Evolutionary conservation across 2,797 vertebrate genomes (phyloP).

Genomic region (Eulemur albifrons): DNA sequence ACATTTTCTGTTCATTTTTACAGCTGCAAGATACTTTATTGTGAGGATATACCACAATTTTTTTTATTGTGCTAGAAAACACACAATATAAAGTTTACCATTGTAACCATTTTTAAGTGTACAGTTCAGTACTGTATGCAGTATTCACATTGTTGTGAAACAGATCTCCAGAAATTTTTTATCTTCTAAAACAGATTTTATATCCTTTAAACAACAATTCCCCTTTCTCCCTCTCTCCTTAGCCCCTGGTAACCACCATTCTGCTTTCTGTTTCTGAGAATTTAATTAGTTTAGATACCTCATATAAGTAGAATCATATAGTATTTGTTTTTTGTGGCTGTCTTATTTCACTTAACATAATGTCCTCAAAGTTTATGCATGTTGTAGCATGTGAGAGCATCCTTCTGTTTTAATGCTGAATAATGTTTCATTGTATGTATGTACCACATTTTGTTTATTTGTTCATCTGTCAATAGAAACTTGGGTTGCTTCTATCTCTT

Average conservation of each 20-base stretch:
- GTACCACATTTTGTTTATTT: not conserved
- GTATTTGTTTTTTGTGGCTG: not conserved
- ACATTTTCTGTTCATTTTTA: not conserved
- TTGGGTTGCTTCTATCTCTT: not conserved
- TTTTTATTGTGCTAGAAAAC: not conserved
- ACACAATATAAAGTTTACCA: not conserved
- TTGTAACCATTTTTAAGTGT: not conserved
- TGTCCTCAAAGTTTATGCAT: not conserved
- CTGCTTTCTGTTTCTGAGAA: not conserved
- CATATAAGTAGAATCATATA: not conserved
- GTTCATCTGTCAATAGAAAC: not conserved
- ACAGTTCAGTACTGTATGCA: not conserved
- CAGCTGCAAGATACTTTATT: not conserved
- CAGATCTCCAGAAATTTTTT: not conserved
- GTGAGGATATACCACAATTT: not conserved
- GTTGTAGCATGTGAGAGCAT: not conserved
- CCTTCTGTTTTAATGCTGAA: not conserved
- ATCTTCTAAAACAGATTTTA: slow-evolving; percentile 6
- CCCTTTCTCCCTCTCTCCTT: not conserved
- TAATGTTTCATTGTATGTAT: not conserved
- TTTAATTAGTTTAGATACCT: not conserved
- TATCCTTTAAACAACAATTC: not conserved
- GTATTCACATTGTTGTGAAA: not conserved
- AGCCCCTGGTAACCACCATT: not conserved
- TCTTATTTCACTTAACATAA: not conserved